phyloP scores from a whole-genome alignment of 2,113 vertebrate genomes.

The Microcebus griseorufus region DNA sequence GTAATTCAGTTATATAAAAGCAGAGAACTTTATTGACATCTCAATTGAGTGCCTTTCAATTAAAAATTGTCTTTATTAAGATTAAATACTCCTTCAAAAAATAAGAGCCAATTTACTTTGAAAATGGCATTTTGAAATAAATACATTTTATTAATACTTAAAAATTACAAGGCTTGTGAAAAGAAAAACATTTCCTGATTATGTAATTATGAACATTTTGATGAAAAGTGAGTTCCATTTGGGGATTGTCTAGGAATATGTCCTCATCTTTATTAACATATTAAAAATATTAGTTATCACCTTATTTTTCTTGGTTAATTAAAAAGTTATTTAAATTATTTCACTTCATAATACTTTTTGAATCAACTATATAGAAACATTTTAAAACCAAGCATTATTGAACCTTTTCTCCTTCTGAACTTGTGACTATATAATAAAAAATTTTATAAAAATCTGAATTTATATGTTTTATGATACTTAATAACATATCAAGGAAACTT shows the following conservation, averaged over 20 bases:
- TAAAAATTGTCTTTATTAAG: constrained; percentile 16
- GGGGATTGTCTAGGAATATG: not conserved
- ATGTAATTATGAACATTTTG: not conserved
- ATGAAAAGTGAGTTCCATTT: not conserved
- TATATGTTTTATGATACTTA: not conserved
- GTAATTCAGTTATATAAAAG: not conserved
- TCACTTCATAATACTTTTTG: not conserved
- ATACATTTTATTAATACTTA: not conserved
- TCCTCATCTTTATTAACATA: constrained; percentile 21
- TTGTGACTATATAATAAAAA: constrained; percentile 1
- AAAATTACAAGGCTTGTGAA: not conserved
- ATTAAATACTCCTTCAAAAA: not conserved
- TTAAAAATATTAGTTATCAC: not conserved
- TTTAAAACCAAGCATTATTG: constrained; percentile 6
- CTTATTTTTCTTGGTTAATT: constrained; percentile 27
- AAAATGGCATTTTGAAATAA: constrained; percentile 1
- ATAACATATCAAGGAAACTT: not conserved
- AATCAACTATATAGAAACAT: not conserved
- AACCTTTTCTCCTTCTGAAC: not conserved
- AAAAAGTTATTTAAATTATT: constrained; percentile 23
- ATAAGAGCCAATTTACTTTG: not conserved
- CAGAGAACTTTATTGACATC: not conserved
- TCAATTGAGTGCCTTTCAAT: not conserved
- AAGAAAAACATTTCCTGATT: not conserved
- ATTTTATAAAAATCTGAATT: not conserved